Evolutionary conservation across 2,888 invertebrate species (phyloP).

Genomic region (Philereme vetulata): DNA sequence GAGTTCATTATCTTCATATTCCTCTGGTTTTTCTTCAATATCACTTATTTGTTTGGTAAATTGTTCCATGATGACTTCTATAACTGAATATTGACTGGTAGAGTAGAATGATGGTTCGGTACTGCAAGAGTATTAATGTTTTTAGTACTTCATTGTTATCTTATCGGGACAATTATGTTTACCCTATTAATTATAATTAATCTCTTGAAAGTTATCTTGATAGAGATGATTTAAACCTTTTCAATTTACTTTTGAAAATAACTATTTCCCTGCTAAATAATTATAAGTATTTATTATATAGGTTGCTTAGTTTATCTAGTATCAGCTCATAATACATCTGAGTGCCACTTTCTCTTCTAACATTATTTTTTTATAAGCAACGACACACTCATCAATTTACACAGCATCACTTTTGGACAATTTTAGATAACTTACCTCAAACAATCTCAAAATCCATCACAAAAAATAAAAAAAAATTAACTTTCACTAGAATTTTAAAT

Average conservation of each 20-base stretch:
- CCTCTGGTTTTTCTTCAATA: conserved; percentile 22
- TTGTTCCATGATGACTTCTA: conserved; percentile 17
- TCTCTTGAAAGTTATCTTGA: conserved; percentile 15
- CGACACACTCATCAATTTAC: too few species aligned
- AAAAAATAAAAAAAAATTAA: background rate
- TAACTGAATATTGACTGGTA: background rate
- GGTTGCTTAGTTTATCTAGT: too few species aligned
- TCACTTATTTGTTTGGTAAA: conserved; percentile 24
- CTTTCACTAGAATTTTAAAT: background rate
- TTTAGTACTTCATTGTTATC: conserved; percentile 14
- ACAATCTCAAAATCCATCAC: background rate
- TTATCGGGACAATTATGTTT: conserved; percentile 18
- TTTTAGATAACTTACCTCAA: too few species aligned
- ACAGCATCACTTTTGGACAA: too few species aligned
- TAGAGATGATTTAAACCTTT: background rate
- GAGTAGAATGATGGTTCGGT: conserved; percentile 11
- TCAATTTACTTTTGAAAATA: too few species aligned
- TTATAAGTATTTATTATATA: too few species aligned
- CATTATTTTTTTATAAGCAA: too few species aligned
- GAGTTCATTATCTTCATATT: conserved; percentile 36
- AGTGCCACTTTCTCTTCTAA: too few species aligned
- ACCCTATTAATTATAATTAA: conserved; percentile 17
- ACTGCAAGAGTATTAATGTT: conserved; percentile 16
- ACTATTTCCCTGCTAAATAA: too few species aligned
- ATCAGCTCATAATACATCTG: too few species aligned